These are phyloP conservation scores for Osmoderma eremita DNA, from an alignment of 2,888 invertebrate genomes.

Conservation along the genomic window DNA sequence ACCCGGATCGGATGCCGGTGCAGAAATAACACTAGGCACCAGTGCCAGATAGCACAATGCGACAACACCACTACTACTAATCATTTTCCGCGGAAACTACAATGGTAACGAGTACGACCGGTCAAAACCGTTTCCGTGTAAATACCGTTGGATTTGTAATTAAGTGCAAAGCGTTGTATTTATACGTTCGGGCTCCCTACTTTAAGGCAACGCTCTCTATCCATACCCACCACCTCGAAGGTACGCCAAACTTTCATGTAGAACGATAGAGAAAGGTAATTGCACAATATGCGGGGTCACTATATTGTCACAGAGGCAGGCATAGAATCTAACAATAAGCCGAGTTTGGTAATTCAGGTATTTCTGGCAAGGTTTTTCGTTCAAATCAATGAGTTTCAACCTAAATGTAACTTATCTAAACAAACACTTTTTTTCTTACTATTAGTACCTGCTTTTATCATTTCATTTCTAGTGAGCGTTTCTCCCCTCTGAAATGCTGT, in stretches of 20 bases:
- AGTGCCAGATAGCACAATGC: slow-evolving; percentile 40
- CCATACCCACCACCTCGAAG: slow-evolving; percentile 35
- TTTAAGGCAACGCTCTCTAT: slow-evolving; percentile 35
- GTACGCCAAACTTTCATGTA: slow-evolving; percentile 47
- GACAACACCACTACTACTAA: slow-evolving; percentile 30
- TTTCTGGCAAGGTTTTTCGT: slow-evolving; percentile 3
- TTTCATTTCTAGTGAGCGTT: not conserved
- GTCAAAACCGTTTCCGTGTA: slow-evolving; percentile 35
- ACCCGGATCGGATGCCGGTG: slow-evolving; percentile 43
- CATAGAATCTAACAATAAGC: not conserved
- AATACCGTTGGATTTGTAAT: slow-evolving; percentile 36
- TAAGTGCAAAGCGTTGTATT: slow-evolving; percentile 44
- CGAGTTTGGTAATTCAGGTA: not conserved
- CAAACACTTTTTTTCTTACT: too few relatives aligned
- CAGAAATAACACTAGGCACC: slow-evolving; percentile 40
- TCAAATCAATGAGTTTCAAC: not conserved
- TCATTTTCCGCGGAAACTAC: slow-evolving; percentile 36
- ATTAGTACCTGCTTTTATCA: too few relatives aligned
- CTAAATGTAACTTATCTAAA: too few relatives aligned
- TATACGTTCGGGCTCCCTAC: slow-evolving; percentile 49
- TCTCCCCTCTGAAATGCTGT: not conserved
- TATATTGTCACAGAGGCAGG: slow-evolving; percentile 41
- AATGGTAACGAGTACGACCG: slow-evolving; percentile 18
- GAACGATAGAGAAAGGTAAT: slow-evolving; percentile 49
- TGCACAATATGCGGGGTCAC: slow-evolving; percentile 48